Percentiles rank a stretch among this genome's conserved stretches.
Evolutionary conservation across 2,113 vertebrate species (phyloP).

Genomic region (Dissostichus mawsoni): DNA sequence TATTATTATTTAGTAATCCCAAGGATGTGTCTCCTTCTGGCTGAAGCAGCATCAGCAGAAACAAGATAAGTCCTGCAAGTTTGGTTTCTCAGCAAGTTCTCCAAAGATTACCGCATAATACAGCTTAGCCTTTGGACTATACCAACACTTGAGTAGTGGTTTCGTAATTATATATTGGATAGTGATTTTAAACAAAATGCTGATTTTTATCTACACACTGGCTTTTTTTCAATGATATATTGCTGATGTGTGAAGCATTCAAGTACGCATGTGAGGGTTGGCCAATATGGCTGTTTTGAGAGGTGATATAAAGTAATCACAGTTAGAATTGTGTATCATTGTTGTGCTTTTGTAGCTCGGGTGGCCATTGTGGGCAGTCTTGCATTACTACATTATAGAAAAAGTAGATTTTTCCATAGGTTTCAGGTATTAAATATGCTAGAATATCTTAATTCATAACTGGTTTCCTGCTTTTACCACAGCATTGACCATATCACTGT

Average conservation of each 20-base stretch:
- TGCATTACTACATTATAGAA: too few relatives aligned
- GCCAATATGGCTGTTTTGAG: neutral
- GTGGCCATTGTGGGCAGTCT: neutral
- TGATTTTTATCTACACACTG: neutral
- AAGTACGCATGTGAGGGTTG: too few relatives aligned
- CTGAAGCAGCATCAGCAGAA: constrained; percentile 68
- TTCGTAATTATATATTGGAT: neutral
- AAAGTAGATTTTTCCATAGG: neutral
- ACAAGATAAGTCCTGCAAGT: constrained; percentile 45
- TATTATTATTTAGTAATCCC: constrained; percentile 62
- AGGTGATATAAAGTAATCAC: neutral
- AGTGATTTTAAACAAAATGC: neutral
- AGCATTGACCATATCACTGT: neutral
- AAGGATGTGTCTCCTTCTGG: constrained; percentile 59
- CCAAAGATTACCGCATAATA: constrained; percentile 55
- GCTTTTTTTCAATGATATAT: too few relatives aligned
- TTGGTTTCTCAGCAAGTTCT: constrained; percentile 53
- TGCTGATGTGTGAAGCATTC: too few relatives aligned
- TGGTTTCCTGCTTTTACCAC: neutral
- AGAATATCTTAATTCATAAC: neutral
- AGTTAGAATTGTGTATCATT: neutral
- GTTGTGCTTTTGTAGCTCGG: neutral
- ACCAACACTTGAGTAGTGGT: constrained; percentile 18
- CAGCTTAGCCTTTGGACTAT: constrained; percentile 51
- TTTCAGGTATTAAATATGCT: neutral